Base-by-base conservation (phyloP, 2,113 vertebrate genomes). In the Neolamprologus ventralis region DNA sequence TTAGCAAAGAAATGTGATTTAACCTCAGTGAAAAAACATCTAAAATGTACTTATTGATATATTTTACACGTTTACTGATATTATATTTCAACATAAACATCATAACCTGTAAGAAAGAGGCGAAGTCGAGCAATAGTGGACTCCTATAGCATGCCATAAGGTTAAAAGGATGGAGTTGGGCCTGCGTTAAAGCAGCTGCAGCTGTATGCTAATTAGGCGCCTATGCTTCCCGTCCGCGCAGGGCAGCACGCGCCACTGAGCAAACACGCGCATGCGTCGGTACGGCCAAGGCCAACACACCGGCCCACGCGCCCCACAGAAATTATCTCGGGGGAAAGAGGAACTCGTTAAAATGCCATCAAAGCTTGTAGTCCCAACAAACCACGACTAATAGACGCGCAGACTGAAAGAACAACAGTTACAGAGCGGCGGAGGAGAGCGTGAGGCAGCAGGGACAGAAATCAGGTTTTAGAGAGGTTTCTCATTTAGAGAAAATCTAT, bases 171-270 rank as follows among this genome's bases (percentile, higher is more conserved):
- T 89, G 87, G 81, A 82, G 96, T 88, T 89, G 87, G 71, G 85
- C 54, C 63, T 80, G 96, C 93, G 85, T 87, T 88, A 93, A 45
- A 89, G 91, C 82, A 87, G 93, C 89, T 84, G 97, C 97, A 98
- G 98, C 98, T 99, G 98, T 99, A 99, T 98, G 98, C 95, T 98
- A 99, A 99, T 98, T 10, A 96, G 96, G 96, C 95, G 96, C 97
- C 96, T 89, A 95, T 85, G 91, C 90, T 89, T 91, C 90, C 90
- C 82, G 92, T 96, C 89, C 83, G 87, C 87, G 91, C 93, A 90
- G 95, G 93, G 95, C 94, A 96, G 96, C 97, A 97, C 97, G 96
- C 97, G 97, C 96, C 97, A 95, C 95, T 97, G 96, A 97, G 95
- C 97, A 98, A 97, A 97, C 95, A 97, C 94, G 92, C 96, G 94